Base-by-base conservation (phyloP, 2,797 vertebrate genomes). In the Odontamblyopus rebecca region DNA sequence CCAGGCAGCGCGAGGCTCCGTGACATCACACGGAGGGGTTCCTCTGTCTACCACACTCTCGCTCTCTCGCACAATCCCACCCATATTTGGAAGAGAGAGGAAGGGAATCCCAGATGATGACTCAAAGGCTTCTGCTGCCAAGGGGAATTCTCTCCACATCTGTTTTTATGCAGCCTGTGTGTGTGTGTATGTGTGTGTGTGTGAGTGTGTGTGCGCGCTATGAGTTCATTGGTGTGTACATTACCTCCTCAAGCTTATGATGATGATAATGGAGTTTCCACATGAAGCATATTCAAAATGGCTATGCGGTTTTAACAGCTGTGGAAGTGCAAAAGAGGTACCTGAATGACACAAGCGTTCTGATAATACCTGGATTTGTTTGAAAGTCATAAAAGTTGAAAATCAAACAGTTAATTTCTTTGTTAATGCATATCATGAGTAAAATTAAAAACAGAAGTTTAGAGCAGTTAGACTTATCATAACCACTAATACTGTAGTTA, bases 71-170 rank as follows among this genome's bases (percentile, higher is more conserved):
- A 76, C 87, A 86, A 90, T 89, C 88, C 86, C 90, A 89, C 89
- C 93, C 93, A 93, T 94, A 93, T 94, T 94, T 93, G 93, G 93
- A 93, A 91, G 89, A 75, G 85, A 90, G 88, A 92, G 92, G 91
- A 93, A 93, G 93, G 93, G 93, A 94, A 93, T 93, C 93, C 93
- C 93, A 86, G 85, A 91, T 89, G 89, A 90, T 92, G 92, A 93
- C 90, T 92, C 91, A 92, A 89, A 88, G 76, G 78, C 82, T 86
- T 80, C 78, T 85, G 89, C 85, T 85, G 92, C 91, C 89, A 88
- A 83, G 82, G 89, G 90, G 90, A 89, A 88, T 88, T 90, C 89
- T 88, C 86, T 83, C 83, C 89, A 91, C 91, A 92, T 92, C 89
- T 92, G 88, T 86, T 88, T 89, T 68, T 78, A 74, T 79, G 72